phyloP scores from a whole-genome alignment of 2,888 invertebrate genomes.

The Mythimna pallens region DNA sequence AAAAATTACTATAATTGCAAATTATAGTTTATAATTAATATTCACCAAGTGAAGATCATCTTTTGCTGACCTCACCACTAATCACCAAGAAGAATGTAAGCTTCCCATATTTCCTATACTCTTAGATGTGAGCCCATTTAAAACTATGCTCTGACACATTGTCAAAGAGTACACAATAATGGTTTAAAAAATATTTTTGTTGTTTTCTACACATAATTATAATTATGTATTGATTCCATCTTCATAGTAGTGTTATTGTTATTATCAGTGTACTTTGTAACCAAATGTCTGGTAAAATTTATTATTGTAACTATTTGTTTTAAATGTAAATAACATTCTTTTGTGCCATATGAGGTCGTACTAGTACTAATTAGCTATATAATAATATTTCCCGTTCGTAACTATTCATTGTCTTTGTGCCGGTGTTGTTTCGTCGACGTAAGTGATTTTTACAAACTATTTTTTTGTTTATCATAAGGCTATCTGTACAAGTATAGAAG shows the following conservation, averaged over 20 bases:
- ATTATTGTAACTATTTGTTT: slow-evolving; percentile 39
- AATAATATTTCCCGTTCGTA: slow-evolving; percentile 20
- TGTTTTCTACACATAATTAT: not conserved
- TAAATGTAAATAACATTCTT: slow-evolving; percentile 63
- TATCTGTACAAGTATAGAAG: not conserved
- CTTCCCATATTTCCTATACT: no score
- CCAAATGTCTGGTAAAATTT: slow-evolving; percentile 8
- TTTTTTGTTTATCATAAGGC: not conserved
- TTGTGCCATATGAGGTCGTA: slow-evolving; percentile 59
- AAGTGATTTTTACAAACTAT: slow-evolving; percentile 7
- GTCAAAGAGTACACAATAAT: slow-evolving; percentile 33
- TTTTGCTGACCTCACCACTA: not conserved
- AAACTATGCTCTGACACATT: slow-evolving; percentile 36
- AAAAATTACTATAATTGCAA: not conserved
- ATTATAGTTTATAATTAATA: not conserved
- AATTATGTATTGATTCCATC: slow-evolving; percentile 25
- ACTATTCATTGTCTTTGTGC: slow-evolving; percentile 21
- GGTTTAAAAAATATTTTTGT: slow-evolving; percentile 29
- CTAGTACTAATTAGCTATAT: slow-evolving; percentile 44
- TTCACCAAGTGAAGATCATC: not conserved
- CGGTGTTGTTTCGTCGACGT: slow-evolving; percentile 34
- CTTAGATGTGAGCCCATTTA: slow-evolving; percentile 2
- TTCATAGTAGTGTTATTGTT: slow-evolving; percentile 36
- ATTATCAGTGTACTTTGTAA: slow-evolving; percentile 33
- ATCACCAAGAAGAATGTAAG: slow-evolving; percentile 15